A percentile compares a stretch with the other conserved stretches of the same genome.
phyloP scores from a whole-genome alignment of 1,140 invertebrate genomes.

The Platyscapa corneri region DNA sequence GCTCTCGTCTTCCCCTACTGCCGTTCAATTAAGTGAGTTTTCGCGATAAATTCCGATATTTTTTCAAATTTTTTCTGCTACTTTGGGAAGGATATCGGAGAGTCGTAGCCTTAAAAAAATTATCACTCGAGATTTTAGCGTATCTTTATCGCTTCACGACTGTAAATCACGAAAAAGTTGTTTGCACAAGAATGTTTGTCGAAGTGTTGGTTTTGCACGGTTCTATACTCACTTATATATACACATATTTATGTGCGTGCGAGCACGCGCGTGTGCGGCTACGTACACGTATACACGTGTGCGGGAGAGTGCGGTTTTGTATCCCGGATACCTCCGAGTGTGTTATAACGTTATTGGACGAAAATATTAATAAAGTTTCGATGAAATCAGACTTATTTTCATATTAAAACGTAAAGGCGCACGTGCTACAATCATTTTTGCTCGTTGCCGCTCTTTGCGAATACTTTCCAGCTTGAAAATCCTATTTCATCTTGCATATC shows the following conservation, averaged over 20 bases:
- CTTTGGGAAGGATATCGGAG: slow-evolving; percentile 11
- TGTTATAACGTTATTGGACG: neutral
- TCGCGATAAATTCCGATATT: slow-evolving; percentile 37
- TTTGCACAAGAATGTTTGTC: slow-evolving; percentile 45
- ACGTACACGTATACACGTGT: neutral
- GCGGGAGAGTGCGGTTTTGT: neutral
- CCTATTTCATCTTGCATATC: neutral
- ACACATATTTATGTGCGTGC: no score
- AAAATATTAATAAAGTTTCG: slow-evolving; percentile 25
- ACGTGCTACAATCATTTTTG: neutral
- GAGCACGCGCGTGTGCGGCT: no score
- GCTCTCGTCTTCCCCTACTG: neutral
- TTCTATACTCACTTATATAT: no score
- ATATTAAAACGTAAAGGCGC: neutral
- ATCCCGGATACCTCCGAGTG: neutral
- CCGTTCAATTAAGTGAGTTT: slow-evolving; percentile 12
- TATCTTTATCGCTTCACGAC: slow-evolving; percentile 42
- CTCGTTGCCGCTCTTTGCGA: neutral
- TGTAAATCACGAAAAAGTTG: slow-evolving; percentile 56
- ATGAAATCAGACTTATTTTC: neutral
- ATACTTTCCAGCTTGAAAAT: neutral
- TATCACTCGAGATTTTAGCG: slow-evolving; percentile 44
- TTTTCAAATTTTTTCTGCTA: slow-evolving; percentile 35
- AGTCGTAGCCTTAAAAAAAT: slow-evolving; percentile 38
- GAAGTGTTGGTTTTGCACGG: neutral